Evolutionary conservation across 2,113 vertebrate species (phyloP).

Genomic region (Clupea harengus): DNA sequence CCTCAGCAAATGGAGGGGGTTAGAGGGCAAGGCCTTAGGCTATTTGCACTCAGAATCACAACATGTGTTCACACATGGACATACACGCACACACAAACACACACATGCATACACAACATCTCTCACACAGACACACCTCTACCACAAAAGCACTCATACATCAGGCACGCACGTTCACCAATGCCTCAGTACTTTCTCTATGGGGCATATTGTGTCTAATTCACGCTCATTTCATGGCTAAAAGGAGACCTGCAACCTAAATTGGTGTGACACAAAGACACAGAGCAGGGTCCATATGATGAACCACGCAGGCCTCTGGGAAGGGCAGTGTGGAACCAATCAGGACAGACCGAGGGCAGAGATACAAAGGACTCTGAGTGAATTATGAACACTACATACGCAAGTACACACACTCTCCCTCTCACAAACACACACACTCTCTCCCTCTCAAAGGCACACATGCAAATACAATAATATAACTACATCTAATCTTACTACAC

Average conservation of each 20-base stretch:
- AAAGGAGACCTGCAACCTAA: too few species aligned
- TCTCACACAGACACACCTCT: not conserved
- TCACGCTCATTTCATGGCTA: not conserved
- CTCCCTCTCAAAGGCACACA: not conserved
- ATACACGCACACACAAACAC: not conserved
- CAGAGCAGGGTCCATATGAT: not conserved
- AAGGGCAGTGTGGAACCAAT: not conserved
- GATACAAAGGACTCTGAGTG: not conserved
- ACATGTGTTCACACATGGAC: not conserved
- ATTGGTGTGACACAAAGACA: not conserved
- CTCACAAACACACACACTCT: not conserved
- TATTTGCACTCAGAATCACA: conserved; percentile 1
- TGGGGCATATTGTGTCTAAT: not conserved
- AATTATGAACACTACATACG: conserved; percentile 13
- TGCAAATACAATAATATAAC: too few species aligned
- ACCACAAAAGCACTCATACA: not conserved
- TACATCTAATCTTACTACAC: too few species aligned
- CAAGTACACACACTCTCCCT: not conserved
- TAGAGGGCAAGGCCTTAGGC: conserved; percentile 7
- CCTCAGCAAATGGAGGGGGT: conserved; percentile 4
- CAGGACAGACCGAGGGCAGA: not conserved
- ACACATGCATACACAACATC: not conserved
- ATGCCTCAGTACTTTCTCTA: too few species aligned
- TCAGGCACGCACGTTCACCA: too few species aligned
- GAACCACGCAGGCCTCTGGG: not conserved